Percentiles rank a stretch among this genome's conserved stretches.
Evolutionary conservation across 2,888 invertebrate genomes (phyloP).

Genomic region (Lepas anatifera): DNA sequence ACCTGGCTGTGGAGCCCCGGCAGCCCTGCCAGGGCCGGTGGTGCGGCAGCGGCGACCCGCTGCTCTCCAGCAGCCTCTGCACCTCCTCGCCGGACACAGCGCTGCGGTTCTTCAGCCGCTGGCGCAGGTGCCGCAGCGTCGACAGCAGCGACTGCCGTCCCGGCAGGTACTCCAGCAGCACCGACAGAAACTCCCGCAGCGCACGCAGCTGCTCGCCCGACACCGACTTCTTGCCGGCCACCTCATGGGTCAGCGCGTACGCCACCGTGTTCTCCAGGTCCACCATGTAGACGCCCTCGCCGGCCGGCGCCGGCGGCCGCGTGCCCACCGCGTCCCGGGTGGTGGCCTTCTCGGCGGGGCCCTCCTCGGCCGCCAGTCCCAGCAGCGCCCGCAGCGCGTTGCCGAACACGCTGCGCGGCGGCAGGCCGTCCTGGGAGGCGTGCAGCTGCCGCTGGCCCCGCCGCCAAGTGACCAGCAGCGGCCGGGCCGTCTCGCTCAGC

Average conservation of each 20-base stretch:
- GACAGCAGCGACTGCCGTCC: slow-evolving; percentile 51
- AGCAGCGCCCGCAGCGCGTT: not conserved
- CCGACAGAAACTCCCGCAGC: slow-evolving; percentile 56
- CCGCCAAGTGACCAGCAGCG: slow-evolving; percentile 1
- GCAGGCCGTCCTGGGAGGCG: not conserved
- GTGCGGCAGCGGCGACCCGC: slow-evolving; percentile 18
- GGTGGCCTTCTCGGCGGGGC: slow-evolving; percentile 24
- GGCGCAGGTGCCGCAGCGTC: slow-evolving; percentile 49
- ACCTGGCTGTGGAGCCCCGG: slow-evolving; percentile 60
- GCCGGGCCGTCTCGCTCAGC: not conserved
- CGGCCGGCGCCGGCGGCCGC: slow-evolving; percentile 27
- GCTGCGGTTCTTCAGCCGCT: slow-evolving; percentile 35
- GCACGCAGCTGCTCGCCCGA: slow-evolving; percentile 57
- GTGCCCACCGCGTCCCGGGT: slow-evolving; percentile 28
- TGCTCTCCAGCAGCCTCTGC: slow-evolving; percentile 24
- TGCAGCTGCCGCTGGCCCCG: not conserved
- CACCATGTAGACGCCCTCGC: slow-evolving; percentile 51
- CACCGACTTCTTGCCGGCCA: slow-evolving; percentile 55
- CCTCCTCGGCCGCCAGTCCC: slow-evolving; percentile 18
- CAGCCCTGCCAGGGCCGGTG: slow-evolving; percentile 59
- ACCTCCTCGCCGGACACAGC: slow-evolving; percentile 34
- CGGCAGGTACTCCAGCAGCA: slow-evolving; percentile 67
- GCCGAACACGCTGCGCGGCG: not conserved
- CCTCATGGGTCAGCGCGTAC: slow-evolving; percentile 70
- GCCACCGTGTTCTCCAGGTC: slow-evolving; percentile 81